A percentile compares a stretch with the other conserved stretches of the same genome.
Conservation (phyloP, 2,797 vertebrate species). For the Pristis pectinata region DNA sequence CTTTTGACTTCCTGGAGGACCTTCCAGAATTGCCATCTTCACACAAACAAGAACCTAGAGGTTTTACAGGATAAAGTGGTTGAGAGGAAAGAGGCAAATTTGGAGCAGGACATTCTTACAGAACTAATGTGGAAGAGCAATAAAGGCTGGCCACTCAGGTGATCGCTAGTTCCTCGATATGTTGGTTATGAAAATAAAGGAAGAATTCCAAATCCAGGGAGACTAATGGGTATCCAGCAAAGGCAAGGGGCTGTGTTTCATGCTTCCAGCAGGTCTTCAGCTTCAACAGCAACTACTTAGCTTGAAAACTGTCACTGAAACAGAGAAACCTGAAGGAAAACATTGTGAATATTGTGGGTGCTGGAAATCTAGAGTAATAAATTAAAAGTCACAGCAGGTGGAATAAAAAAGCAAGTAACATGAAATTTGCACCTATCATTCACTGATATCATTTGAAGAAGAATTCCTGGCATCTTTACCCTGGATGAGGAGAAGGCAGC, state of each 20-base stretch:
- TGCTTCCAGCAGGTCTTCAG: background rate
- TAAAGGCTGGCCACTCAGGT: background rate
- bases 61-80: background rate
- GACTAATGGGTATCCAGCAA: background rate
- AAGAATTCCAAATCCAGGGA: background rate
- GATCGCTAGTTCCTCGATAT: background rate
- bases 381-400: no score
- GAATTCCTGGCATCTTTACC: no score
- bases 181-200: background rate
- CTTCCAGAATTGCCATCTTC: background rate
- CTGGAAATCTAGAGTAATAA: no score
- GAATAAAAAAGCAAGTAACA: no score
- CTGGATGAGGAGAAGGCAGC: no score
- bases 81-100: background rate
- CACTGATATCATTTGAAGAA: no score
- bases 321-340: background rate
- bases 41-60: background rate
- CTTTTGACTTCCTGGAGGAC: background rate
- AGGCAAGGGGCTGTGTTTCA: background rate
- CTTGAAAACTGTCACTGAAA: background rate
- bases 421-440: no score
- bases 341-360: no score
- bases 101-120: background rate
- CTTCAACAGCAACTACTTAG: background rate
- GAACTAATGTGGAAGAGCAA: background rate